These are phyloP conservation scores for Aurelia coerulea DNA, from an alignment of 30 jellyfish, hydroid and myxozoan species.

Conservation along the genomic window DNA sequence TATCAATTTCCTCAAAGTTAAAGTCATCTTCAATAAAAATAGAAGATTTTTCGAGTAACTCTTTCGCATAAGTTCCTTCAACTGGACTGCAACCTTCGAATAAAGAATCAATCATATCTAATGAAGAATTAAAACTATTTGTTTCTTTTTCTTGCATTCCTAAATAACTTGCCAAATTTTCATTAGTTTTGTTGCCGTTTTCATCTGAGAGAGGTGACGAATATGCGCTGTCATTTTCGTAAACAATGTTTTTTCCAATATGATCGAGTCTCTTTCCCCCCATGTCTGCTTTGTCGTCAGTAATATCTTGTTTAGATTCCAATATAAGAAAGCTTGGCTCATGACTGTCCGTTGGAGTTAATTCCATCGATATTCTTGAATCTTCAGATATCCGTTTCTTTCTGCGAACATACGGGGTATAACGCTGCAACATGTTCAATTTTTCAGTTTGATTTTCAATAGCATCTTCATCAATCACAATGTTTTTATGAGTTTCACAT, in stretches of 20 bases:
- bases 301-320: slow-evolving; percentile 1
- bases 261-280: neutral
- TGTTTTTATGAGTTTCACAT: neutral
- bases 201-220: slow-evolving; percentile 40
- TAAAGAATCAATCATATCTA: slow-evolving; percentile 14
- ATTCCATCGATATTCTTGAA: neutral
- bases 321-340: slow-evolving; percentile 6
- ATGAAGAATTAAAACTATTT: neutral
- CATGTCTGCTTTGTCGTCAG: neutral
- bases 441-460: neutral
- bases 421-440: neutral
- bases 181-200: neutral
- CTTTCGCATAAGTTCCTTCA: neutral
- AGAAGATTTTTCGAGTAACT: too few relatives aligned
- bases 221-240: slow-evolving; percentile 36
- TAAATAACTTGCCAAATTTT: neutral
- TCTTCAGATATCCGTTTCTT: neutral
- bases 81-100: neutral
- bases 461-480: neutral
- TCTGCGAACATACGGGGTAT: slow-evolving; percentile 2
- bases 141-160: neutral
- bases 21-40: neutral
- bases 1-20: slow-evolving; percentile 36
- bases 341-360: too few relatives aligned
- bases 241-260: neutral